A percentile compares a stretch with the other conserved stretches of the same genome.
Evolutionary conservation across 2,888 invertebrate genomes (phyloP).

Genomic region (Cephus rjabovi): DNA sequence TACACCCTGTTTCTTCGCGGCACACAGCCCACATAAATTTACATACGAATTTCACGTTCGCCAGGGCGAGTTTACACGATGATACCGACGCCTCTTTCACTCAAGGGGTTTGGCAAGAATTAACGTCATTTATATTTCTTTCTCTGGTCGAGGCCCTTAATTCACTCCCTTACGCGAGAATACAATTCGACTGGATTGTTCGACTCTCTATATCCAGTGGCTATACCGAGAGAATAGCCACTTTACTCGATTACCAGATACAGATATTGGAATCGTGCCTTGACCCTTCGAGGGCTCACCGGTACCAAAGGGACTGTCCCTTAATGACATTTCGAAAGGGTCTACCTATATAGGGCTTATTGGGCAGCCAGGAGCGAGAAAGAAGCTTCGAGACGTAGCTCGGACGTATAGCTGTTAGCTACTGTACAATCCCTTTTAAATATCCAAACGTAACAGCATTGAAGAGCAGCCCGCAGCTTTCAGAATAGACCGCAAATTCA

Average conservation of each 20-base stretch:
- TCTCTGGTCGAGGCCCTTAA: background rate
- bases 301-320: background rate
- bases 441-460: background rate
- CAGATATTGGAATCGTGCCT: background rate
- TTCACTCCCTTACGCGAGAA: background rate
- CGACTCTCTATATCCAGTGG: background rate
- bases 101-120: background rate
- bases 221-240: background rate
- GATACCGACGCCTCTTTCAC: background rate
- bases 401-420: background rate
- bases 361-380: background rate
- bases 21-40: slow-evolving; percentile 13
- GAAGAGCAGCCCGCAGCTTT: background rate
- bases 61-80: slow-evolving; percentile 15
- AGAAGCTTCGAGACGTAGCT: background rate
- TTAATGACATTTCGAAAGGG: background rate
- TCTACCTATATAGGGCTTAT: background rate
- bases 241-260: background rate
- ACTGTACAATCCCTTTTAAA: background rate
- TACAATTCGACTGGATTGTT: background rate
- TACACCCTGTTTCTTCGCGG: background rate
- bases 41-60: slow-evolving; percentile 20
- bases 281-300: background rate
- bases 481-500: background rate
- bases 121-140: background rate